These are phyloP conservation scores for Rhynchomys soricoides DNA, from an alignment of 2,113 vertebrate species.

Conservation along the genomic window DNA sequence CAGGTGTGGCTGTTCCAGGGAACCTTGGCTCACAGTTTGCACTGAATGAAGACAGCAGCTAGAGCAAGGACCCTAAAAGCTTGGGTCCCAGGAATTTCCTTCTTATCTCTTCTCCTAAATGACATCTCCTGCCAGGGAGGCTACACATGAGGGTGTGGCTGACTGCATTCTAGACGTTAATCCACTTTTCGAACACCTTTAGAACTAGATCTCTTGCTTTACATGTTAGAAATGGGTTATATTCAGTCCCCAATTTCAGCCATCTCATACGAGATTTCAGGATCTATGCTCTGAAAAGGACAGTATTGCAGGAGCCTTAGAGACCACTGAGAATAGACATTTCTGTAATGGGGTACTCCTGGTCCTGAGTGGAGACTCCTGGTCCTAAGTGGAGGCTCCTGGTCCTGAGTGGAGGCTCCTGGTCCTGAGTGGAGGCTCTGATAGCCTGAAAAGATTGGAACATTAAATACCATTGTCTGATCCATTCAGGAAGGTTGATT, in stretches of 20 bases:
- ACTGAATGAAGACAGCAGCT: background rate
- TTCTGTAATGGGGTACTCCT: background rate
- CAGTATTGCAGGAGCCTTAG: background rate
- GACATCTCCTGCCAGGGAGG: too few species aligned
- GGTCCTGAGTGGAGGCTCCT: too few species aligned
- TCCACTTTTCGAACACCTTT: background rate
- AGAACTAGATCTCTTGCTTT: background rate
- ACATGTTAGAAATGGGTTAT: background rate
- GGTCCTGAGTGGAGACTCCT: too few species aligned
- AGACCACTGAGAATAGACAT: too few species aligned
- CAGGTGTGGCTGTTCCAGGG: background rate
- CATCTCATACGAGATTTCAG: background rate
- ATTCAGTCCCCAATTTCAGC: background rate
- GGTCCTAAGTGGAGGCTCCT: too few species aligned
- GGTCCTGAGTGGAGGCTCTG: background rate
- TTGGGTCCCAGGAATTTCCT: background rate
- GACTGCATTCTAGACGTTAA: too few species aligned
- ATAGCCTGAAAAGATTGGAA: background rate
- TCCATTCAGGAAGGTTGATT: background rate
- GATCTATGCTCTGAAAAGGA: background rate
- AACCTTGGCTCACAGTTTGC: fast-evolving
- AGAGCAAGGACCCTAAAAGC: background rate
- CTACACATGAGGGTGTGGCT: too few species aligned
- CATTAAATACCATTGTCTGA: background rate
- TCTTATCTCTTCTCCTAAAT: background rate